Percentiles rank a stretch among this genome's conserved stretches.
Conservation (phyloP, 2,113 vertebrate species). For the Percopsis transmontana region DNA sequence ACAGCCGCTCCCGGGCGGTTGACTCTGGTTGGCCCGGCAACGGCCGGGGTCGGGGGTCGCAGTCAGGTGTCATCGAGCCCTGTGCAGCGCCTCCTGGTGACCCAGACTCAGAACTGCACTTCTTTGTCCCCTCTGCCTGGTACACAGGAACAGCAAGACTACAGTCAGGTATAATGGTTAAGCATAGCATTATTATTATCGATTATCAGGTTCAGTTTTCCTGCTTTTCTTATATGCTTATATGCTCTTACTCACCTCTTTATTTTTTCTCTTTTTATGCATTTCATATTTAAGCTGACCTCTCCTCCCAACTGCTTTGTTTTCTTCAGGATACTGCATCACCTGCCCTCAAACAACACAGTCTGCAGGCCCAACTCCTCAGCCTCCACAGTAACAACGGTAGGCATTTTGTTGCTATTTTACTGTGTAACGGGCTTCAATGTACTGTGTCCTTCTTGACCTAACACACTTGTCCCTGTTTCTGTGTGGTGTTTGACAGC, state of each 20-base stretch:
- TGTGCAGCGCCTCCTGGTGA: constrained; percentile 90
- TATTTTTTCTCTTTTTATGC: background rate
- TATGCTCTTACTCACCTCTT: background rate
- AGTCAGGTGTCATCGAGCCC: constrained; percentile 75
- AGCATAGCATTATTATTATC: accelerated
- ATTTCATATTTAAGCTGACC: background rate
- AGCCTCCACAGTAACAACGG: constrained; percentile 79
- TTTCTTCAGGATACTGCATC: constrained; percentile 68
- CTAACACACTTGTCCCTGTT: background rate
- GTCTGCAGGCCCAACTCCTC: constrained; percentile 79
- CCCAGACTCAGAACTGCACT: constrained; percentile 82
- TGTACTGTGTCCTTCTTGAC: background rate
- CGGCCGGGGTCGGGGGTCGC: constrained; percentile 78
- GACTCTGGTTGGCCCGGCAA: constrained; percentile 83
- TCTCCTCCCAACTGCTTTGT: background rate
- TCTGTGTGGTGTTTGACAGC: constrained; percentile 45
- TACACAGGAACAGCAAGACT: constrained; percentile 58
- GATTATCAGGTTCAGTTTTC: background rate
- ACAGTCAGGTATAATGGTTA: constrained; percentile 56
- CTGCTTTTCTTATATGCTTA: background rate
- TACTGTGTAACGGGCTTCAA: background rate
- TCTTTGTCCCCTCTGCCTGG: constrained; percentile 59
- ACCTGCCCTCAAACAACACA: constrained; percentile 75
- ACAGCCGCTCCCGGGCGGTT: constrained; percentile 80
- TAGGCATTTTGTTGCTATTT: background rate